A percentile compares a stretch with the other conserved stretches of the same genome.
These are phyloP conservation scores for Cottus gobio DNA, from an alignment of 2,113 vertebrate species.

Conservation along the genomic window DNA sequence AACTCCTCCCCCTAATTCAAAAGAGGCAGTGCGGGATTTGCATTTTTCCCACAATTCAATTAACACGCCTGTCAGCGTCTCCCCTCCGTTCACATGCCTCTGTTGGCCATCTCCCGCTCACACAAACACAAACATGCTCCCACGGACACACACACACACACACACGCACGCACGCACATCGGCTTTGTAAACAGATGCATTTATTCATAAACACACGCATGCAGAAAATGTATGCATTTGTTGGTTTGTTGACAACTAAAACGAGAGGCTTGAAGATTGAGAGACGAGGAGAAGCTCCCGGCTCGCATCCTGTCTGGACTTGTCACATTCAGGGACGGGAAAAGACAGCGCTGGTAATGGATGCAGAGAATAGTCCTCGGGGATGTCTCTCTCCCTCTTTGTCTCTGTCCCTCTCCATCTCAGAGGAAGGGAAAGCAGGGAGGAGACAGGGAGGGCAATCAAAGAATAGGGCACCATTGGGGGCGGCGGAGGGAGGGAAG, in stretches of 20 bases:
- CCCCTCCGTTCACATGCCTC: constrained; percentile 67
- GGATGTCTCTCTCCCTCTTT: constrained; percentile 37
- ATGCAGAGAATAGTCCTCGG: constrained; percentile 44
- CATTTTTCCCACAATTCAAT: constrained; percentile 87
- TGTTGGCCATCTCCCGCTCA: constrained; percentile 40
- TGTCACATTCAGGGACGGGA: constrained; percentile 52
- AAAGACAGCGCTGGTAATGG: constrained; percentile 54
- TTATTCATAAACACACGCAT: constrained; percentile 53
- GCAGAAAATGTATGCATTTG: constrained; percentile 47
- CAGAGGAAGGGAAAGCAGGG: constrained; percentile 18
- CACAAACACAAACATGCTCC: constrained; percentile 24
- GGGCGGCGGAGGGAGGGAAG: neutral
- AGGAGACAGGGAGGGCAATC: constrained; percentile 35
- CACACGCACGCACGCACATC: constrained; percentile 22
- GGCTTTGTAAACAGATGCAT: constrained; percentile 34
- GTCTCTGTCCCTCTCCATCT: constrained; percentile 40
- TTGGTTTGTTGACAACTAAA: constrained; percentile 56
- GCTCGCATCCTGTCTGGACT: constrained; percentile 64
- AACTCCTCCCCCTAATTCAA: constrained; percentile 75
- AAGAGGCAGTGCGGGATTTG: constrained; percentile 74
- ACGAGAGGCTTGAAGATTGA: neutral
- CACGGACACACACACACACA: constrained; percentile 32
- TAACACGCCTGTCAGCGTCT: constrained; percentile 83
- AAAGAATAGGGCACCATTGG: constrained; percentile 9
- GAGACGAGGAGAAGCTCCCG: constrained; percentile 18